Conservation (phyloP, 2,113 vertebrate species). For the Garra rufa region DNA sequence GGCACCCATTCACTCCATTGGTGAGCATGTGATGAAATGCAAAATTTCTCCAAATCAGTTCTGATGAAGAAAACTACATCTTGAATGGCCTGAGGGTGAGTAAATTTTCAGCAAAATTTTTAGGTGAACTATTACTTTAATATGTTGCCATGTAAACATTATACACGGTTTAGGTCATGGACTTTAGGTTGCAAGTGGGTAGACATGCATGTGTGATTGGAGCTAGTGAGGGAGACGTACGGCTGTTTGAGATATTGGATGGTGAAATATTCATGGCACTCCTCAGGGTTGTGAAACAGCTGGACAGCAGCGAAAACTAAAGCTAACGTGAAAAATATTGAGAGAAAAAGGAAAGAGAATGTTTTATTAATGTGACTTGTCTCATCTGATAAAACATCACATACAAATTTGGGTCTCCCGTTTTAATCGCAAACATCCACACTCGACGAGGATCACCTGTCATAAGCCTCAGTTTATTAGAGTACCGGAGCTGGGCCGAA, state of each 20-base stretch:
- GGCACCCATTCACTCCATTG: not conserved
- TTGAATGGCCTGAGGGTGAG: too few relatives aligned
- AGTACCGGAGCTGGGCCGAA: slow-evolving; percentile 29
- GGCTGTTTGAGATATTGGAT: slow-evolving; percentile 36
- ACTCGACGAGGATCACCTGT: slow-evolving; percentile 9
- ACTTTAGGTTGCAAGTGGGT: not conserved
- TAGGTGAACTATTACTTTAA: too few relatives aligned
- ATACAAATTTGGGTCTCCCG: slow-evolving; percentile 30
- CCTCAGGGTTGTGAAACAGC: slow-evolving; percentile 28
- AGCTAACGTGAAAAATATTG: slow-evolving; percentile 14
- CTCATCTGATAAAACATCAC: slow-evolving; percentile 51
- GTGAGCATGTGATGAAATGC: not conserved
- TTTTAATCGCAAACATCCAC: slow-evolving; percentile 1
- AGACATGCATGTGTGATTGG: slow-evolving; percentile 7
- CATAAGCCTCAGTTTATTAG: slow-evolving; percentile 34
- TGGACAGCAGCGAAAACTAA: slow-evolving; percentile 24
- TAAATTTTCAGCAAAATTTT: too few relatives aligned
- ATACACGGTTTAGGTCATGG: not conserved
- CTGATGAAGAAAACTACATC: not conserved
- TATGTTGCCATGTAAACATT: not conserved
- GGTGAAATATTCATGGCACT: slow-evolving; percentile 46
- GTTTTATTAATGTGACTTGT: slow-evolving; percentile 49
- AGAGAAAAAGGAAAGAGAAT: not conserved
- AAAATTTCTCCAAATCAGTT: not conserved
- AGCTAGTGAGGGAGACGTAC: not conserved